A percentile compares a stretch with the other conserved stretches of the same genome.
These are phyloP conservation scores for Eristalis pertinax DNA, from an alignment of 2,888 invertebrate genomes.

Conservation along the genomic window DNA sequence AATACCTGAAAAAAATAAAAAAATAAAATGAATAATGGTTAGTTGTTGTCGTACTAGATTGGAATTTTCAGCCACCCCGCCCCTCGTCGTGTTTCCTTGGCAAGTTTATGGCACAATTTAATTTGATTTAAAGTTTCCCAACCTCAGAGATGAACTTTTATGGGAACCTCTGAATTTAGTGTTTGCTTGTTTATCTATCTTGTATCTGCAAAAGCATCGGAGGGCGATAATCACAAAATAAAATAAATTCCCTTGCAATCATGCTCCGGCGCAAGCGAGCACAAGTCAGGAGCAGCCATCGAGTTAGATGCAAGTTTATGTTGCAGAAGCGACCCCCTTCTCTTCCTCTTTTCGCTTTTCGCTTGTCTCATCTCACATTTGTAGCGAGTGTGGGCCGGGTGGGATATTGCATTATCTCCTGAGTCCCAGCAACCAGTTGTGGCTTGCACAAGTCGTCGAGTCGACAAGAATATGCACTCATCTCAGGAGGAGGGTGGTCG, in stretches of 20 bases:
- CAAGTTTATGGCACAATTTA: constrained; percentile 18
- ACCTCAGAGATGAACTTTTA: constrained; percentile 54
- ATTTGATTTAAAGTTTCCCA: constrained; percentile 43
- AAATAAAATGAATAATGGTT: constrained; percentile 36
- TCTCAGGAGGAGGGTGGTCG: not conserved
- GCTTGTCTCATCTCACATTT: constrained; percentile 20
- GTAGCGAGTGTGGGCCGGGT: constrained; percentile 1
- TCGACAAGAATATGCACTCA: not conserved
- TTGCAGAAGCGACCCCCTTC: constrained; percentile 7
- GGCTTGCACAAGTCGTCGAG: constrained; percentile 1
- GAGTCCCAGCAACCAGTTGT: constrained; percentile 40
- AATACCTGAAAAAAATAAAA: constrained; percentile 80
- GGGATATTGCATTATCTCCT: constrained; percentile 40
- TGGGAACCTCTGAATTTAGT: constrained; percentile 15
- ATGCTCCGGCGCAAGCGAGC: not conserved
- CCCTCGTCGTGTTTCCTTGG: no score
- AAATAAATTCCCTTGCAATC: constrained; percentile 54
- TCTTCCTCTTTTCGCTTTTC: not conserved
- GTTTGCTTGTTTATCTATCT: constrained; percentile 1
- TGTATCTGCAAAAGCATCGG: not conserved
- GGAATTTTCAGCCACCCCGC: no score
- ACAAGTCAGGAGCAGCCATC: constrained; percentile 36
- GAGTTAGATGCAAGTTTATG: constrained; percentile 62
- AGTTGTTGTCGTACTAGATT: no score
- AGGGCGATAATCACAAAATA: constrained; percentile 48